A percentile compares a stretch with the other conserved stretches of the same genome.
phyloP scores from a whole-genome alignment of 2,113 vertebrate genomes.

The Parotia lawesii region DNA sequence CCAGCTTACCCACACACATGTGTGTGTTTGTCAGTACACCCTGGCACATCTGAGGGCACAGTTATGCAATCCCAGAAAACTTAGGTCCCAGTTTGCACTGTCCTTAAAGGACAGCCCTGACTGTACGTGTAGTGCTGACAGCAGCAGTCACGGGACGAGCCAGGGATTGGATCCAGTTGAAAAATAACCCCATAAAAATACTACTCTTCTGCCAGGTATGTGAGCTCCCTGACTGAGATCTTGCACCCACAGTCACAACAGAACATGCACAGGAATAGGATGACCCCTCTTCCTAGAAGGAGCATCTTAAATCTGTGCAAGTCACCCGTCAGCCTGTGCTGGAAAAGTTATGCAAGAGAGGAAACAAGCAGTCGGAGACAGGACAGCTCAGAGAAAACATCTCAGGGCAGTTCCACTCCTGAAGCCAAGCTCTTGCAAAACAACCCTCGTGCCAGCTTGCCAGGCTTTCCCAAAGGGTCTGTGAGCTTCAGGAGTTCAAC shows the following conservation, averaged over 20 bases:
- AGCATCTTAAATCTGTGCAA: neutral
- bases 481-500: neutral
- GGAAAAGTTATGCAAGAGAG: conserved; percentile 5
- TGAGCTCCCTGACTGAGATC: neutral
- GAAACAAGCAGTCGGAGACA: neutral
- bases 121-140: neutral
- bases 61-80: neutral
- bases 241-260: neutral
- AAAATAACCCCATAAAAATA: neutral
- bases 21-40: neutral
- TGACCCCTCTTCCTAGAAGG: neutral
- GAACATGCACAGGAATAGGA: neutral
- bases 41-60: neutral
- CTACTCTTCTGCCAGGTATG: neutral
- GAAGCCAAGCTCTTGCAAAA: neutral
- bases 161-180: neutral
- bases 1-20: neutral
- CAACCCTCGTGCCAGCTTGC: neutral
- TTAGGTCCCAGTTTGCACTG: neutral
- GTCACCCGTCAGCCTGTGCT: neutral
- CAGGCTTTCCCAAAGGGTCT: neutral
- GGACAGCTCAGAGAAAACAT: neutral
- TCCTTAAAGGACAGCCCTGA: neutral
- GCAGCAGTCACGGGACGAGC: neutral
- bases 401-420: neutral